Evolutionary conservation across 2,113 vertebrate genomes (phyloP).

Genomic region (Thoracochromis brauschi): DNA sequence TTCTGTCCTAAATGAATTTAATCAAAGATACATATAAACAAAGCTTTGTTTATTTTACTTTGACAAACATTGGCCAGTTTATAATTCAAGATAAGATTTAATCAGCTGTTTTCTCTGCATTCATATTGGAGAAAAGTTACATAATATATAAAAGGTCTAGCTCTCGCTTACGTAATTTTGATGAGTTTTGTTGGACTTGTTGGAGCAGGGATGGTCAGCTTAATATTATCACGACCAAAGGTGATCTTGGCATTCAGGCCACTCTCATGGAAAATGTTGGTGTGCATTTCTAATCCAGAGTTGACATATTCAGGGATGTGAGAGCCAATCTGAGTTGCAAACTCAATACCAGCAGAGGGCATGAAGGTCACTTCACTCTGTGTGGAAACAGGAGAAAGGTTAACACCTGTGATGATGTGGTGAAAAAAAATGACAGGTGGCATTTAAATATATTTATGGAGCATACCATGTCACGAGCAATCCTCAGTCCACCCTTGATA

Average conservation of each 20-base stretch:
- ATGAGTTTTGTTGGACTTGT: constrained; percentile 74
- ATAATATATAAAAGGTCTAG: not conserved
- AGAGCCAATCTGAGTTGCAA: constrained; percentile 80
- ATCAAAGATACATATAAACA: not conserved
- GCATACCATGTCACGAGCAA: constrained; percentile 73
- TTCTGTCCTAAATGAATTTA: not conserved
- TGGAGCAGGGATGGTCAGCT: constrained; percentile 79
- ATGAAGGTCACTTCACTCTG: constrained; percentile 78
- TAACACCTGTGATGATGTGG: not conserved
- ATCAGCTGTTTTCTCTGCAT: not conserved
- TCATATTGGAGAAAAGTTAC: not conserved
- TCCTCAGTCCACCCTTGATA: constrained; percentile 73
- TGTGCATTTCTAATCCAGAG: constrained; percentile 81
- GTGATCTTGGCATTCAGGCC: constrained; percentile 69
- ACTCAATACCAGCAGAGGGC: constrained; percentile 83
- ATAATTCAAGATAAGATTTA: not conserved
- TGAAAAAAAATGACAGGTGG: not conserved
- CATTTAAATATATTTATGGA: not conserved
- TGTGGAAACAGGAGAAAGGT: not conserved
- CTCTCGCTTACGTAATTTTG: constrained; percentile 74
- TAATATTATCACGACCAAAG: constrained; percentile 67
- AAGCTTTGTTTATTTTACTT: not conserved
- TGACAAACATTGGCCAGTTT: not conserved
- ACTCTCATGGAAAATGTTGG: constrained; percentile 84
- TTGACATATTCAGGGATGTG: constrained; percentile 78